Base-by-base conservation (phyloP, 2,888 invertebrate species). In the Fabriciana adippe region DNA sequence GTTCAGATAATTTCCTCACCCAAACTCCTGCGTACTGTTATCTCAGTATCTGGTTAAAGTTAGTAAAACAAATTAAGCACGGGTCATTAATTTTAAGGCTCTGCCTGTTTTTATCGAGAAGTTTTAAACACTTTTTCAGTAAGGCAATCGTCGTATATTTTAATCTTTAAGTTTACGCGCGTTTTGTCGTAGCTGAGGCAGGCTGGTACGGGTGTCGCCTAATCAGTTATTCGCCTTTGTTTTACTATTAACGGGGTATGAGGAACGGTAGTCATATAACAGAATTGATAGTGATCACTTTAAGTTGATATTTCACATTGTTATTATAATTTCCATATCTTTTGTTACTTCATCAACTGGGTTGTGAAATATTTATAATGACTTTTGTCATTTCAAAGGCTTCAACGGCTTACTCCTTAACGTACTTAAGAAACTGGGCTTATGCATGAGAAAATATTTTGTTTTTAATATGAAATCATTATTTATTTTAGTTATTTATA, bases 301-400 rank as follows among this genome's bases (percentile, higher is more conserved):
- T 16, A 16, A 16, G 50, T 5, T n/a, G 16, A 51, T 16, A 51
- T 15, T 51, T 16, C 16, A 51, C 50, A 51, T 51, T 51, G 11
- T 8, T 51, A 51, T 16, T 16, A 51, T 16, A 16, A 50, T 35
- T 11, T 35, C 35, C 11, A 41, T 41, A 41, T 35, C 35, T 26
- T 47, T 47, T 6, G 13, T 48, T 26, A 48, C 6, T 48, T 48
- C 47, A 48, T 26, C 5, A n/a, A 11, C 47, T n/a, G 66, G 67
- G 70, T 73, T 72, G 69, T 66, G 72, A 75, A 75, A 78, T 76
- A 74, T 75, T 26, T 83, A 83, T 87, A 83, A 86, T 83, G 82
- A 84, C 83, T 84, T 83, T 78, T 87, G 84, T 78, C 82, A 80
- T 85, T 88, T 84, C 72, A 78, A 80, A 70, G 86, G 84, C 83